phyloP scores from a whole-genome alignment of 2,888 invertebrate genomes.

The Scaeva pyrastri region DNA sequence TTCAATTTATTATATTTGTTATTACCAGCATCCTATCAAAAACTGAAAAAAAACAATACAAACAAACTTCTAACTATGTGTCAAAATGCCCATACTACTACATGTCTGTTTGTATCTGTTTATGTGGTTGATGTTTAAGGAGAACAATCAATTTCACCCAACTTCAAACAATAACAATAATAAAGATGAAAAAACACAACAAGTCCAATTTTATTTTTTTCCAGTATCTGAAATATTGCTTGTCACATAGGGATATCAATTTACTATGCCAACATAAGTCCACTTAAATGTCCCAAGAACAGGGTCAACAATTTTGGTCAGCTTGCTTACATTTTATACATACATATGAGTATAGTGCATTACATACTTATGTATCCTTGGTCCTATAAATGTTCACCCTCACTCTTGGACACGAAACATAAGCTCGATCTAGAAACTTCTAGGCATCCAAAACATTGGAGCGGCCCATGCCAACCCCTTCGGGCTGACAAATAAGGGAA shows the following conservation, averaged over 20 bases:
- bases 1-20: too few species aligned
- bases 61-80: constrained; percentile 17
- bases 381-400: neutral
- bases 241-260: constrained; percentile 57
- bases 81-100: constrained; percentile 16
- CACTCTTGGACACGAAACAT: constrained; percentile 15
- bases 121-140: neutral
- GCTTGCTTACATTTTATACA: neutral
- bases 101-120: neutral
- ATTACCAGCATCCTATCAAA: too few species aligned
- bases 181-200: constrained; percentile 14
- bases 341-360: too few species aligned
- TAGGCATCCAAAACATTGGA: too few species aligned
- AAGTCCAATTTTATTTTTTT: constrained; percentile 21
- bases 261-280: constrained; percentile 42
- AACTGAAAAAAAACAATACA: neutral
- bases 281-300: constrained; percentile 37
- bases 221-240: constrained; percentile 23
- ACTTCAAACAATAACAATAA: neutral
- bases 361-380: neutral
- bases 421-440: neutral
- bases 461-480: neutral
- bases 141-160: constrained; percentile 21
- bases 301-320: constrained; percentile 21
- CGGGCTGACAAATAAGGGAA: constrained; percentile 23